These are phyloP conservation scores for Erythrocebus patas DNA, from an alignment of 2,113 vertebrate species.

Conservation along the genomic window DNA sequence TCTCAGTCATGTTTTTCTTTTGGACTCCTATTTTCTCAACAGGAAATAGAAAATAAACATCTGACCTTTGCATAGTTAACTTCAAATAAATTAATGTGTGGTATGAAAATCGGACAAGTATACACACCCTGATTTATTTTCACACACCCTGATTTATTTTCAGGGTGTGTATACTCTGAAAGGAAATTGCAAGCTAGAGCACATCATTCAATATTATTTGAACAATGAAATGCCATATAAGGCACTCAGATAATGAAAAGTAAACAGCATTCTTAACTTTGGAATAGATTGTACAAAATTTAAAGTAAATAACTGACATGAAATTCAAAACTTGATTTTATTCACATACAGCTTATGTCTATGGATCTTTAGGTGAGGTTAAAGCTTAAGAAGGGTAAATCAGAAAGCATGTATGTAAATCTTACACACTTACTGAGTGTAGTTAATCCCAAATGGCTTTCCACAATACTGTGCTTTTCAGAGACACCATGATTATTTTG, in stretches of 20 bases:
- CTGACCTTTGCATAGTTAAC: conserved; percentile 34
- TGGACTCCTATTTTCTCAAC: neutral
- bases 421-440: neutral
- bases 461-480: neutral
- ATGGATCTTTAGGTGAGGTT: neutral
- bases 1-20: conserved; percentile 5
- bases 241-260: neutral
- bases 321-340: neutral
- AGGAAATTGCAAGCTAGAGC: conserved; percentile 21
- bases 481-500: neutral
- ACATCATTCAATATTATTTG: neutral
- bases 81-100: conserved; percentile 46
- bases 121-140: too few relatives aligned
- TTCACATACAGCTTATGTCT: neutral
- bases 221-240: neutral
- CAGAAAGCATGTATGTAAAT: neutral
- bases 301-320: neutral
- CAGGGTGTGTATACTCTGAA: conserved; percentile 19
- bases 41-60: conserved; percentile 62
- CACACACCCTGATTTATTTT: too few relatives aligned
- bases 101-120: conserved; percentile 32
- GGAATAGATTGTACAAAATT: neutral
- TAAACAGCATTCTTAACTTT: neutral
- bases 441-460: neutral
- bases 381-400: neutral